Percentiles rank a stretch among this genome's conserved stretches.
Evolutionary conservation across 2,113 vertebrate species (phyloP).

Genomic region (Cyanistes caeruleus): DNA sequence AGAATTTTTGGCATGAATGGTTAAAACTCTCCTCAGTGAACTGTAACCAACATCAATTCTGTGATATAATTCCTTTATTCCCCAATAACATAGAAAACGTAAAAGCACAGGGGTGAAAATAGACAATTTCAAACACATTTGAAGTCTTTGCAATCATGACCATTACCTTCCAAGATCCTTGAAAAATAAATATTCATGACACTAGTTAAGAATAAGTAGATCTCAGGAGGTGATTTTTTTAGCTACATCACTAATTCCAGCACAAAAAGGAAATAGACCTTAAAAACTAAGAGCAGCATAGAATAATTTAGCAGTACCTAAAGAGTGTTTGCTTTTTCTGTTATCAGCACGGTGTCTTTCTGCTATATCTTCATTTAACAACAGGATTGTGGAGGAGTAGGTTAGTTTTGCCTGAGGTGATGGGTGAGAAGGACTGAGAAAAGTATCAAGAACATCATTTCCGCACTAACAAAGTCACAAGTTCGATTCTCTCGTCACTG

Average conservation of each 20-base stretch:
- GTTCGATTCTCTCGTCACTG: neutral
- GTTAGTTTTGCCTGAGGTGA: constrained; percentile 29
- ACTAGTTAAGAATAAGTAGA: neutral
- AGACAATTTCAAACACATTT: neutral
- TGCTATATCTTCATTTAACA: neutral
- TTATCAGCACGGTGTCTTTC: neutral
- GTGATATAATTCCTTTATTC: neutral
- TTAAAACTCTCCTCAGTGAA: neutral
- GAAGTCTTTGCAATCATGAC: neutral
- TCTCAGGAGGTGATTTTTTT: neutral
- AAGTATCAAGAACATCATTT: constrained; percentile 27
- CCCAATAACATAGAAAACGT: neutral
- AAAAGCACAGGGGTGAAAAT: neutral
- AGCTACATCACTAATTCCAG: neutral
- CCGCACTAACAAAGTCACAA: constrained; percentile 55
- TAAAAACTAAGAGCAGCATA: neutral
- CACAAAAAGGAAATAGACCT: neutral
- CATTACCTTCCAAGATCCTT: neutral
- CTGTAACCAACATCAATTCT: neutral
- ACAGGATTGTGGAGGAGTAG: neutral
- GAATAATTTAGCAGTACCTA: constrained; percentile 14
- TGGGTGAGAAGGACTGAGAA: neutral
- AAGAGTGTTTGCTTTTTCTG: neutral
- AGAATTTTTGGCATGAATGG: neutral
- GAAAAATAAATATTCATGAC: neutral